These are phyloP conservation scores for Lota lota DNA, from an alignment of 2,113 vertebrate species.

Conservation along the genomic window DNA sequence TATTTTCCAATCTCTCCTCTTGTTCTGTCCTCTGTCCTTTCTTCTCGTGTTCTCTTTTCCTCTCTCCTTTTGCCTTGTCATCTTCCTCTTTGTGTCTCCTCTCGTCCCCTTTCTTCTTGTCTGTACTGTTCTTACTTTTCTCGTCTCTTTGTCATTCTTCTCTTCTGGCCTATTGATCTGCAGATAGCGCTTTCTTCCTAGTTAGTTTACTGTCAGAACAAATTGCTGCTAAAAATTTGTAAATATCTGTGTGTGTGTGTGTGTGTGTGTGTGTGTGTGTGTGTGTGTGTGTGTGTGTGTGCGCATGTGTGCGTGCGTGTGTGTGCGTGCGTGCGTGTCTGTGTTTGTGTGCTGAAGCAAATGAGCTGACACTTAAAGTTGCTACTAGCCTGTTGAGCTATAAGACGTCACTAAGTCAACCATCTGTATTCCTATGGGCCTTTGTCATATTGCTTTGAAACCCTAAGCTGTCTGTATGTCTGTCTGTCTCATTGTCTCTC, in stretches of 20 bases:
- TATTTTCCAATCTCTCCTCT: neutral
- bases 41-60: conserved; percentile 22
- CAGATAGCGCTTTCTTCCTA: conserved; percentile 26
- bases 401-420: neutral
- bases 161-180: conserved; percentile 42
- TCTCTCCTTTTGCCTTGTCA: conserved; percentile 38
- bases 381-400: neutral
- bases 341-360: neutral
- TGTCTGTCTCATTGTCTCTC: neutral
- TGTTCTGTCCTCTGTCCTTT: neutral
- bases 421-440: neutral
- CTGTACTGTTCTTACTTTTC: conserved; percentile 22
- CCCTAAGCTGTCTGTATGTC: neutral
- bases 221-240: conserved; percentile 42
- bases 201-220: conserved; percentile 46
- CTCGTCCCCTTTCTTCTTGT: conserved; percentile 26
- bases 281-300: conserved; percentile 8
- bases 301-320: conserved; percentile 1
- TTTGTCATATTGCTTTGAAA: conserved; percentile 4
- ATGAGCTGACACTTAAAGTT: conserved; percentile 9
- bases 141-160: conserved; percentile 9
- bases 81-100: conserved; percentile 44
- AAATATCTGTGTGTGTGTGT: conserved; percentile 19
- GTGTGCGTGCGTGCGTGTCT: neutral
- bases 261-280: conserved; percentile 8